phyloP scores from a whole-genome alignment of 2,888 invertebrate genomes.

The Nebria brevicollis region DNA sequence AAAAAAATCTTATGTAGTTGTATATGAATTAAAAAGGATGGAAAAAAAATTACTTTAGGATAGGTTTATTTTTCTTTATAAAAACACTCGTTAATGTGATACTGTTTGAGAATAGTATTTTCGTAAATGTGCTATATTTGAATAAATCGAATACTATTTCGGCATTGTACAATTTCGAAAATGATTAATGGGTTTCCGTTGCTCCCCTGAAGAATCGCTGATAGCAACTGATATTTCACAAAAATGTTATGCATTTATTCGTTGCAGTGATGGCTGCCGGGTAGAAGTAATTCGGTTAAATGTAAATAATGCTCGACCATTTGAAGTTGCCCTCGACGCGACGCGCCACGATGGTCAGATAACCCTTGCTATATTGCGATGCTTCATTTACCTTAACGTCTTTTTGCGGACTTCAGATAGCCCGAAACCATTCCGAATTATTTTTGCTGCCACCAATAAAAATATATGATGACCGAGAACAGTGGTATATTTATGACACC shows the following conservation, averaged over 20 bases:
- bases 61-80: too few relatives aligned
- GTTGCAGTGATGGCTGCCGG: slow-evolving; percentile 20
- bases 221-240: slow-evolving; percentile 28
- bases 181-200: neutral
- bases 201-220: neutral
- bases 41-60: too few relatives aligned
- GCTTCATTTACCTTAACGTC: slow-evolving; percentile 62
- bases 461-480: slow-evolving; percentile 54
- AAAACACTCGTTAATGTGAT: too few relatives aligned
- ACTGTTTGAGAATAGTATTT: too few relatives aligned
- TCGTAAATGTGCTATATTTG: slow-evolving; percentile 9
- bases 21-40: too few relatives aligned
- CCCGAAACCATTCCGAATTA: slow-evolving; percentile 51
- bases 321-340: neutral
- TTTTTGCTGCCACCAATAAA: slow-evolving; percentile 57
- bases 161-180: neutral
- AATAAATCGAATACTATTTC: slow-evolving; percentile 36
- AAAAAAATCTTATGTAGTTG: too few relatives aligned
- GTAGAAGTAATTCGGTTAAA: slow-evolving; percentile 20
- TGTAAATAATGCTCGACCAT: slow-evolving; percentile 27
- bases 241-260: slow-evolving; percentile 28
- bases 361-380: slow-evolving; percentile 59
- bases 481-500: slow-evolving; percentile 55
- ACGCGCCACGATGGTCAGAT: slow-evolving; percentile 48
- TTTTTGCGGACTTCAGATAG: slow-evolving; percentile 57